Percentiles rank a stretch among this genome's conserved stretches.
Conservation (phyloP, 2,888 invertebrate species). For the Timema podura region DNA sequence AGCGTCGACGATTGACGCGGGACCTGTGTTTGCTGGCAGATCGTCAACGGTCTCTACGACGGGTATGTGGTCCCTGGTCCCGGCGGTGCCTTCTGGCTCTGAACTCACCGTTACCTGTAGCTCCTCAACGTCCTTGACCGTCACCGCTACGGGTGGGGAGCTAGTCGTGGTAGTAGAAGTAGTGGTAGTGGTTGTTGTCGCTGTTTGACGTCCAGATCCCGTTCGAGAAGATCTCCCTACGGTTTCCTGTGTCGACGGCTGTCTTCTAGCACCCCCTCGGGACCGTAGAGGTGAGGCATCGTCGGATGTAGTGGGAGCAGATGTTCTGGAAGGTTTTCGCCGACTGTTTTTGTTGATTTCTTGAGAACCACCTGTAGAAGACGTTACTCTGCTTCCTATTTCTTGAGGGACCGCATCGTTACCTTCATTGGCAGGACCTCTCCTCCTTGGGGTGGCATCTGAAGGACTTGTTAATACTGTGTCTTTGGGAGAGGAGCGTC, state of each 20-base stretch:
- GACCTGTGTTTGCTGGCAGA: neutral
- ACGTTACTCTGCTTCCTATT: neutral
- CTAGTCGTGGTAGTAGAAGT: neutral
- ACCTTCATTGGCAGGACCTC: neutral
- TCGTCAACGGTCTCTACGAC: constrained; percentile 10
- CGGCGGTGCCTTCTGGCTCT: neutral
- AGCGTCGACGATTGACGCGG: neutral
- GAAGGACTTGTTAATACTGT: neutral
- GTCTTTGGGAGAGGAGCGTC: neutral
- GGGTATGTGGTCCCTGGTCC: constrained; percentile 8
- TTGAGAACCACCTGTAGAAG: neutral
- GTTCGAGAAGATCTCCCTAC: no score
- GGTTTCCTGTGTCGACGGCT: neutral
- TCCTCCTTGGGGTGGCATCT: neutral
- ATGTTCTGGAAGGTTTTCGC: neutral
- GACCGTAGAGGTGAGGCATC: neutral
- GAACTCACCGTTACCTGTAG: neutral
- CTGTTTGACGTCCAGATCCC: neutral
- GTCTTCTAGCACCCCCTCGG: neutral
- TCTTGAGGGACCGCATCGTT: neutral
- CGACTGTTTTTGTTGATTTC: neutral
- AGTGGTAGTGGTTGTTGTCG: neutral
- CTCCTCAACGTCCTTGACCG: neutral
- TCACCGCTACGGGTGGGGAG: neutral
- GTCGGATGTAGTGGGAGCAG: neutral